Base-by-base conservation (phyloP, 2,888 invertebrate species). In the Adelognathus sp. region DNA sequence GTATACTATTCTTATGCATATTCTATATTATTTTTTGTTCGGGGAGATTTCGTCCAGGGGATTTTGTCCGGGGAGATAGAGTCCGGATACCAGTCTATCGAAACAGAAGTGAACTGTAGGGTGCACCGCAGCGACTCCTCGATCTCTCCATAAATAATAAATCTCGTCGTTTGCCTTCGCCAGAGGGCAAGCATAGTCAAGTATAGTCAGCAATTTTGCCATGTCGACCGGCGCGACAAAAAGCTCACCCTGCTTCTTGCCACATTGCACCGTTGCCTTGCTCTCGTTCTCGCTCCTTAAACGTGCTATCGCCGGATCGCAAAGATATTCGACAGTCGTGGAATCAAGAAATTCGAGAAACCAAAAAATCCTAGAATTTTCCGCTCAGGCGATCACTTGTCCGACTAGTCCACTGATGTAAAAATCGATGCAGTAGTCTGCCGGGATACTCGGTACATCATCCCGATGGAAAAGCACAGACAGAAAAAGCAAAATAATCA, bases 181-280 rank as follows among this genome's bases (percentile, higher is more conserved):
- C 72, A 76, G 81, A 76, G 76, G 76, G 76, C 54, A n/a, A n/a
- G n/a, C n/a, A n/a, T n/a, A 71, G 79, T 74, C 75, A 76, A 71
- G 70, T 76, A 54, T n/a, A 83, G 82, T 85, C 84, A 85, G 84
- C 83, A 77, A 82, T 81, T 85, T 85, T 80, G n/a, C 81, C 77
- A 52, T 76, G 69, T 64, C 50, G 66, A 75, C 73, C 50, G 41
- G 21, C 58, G 46, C 50, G 69, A 79, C 69, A 85, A 84, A 80
- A 84, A 83, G 64, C 76, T 58, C 70, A 29, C 60, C 46, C 44
- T 70, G 61, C 27, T 39, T 21, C 33, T 67, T 60, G 39, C 18
- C 29, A 5, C 31, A 31, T 31, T 29, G 14, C 52, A 1, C 14
- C 14, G 27, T 29, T 46, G 9, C 46, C 11, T 24, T 21, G 11